Percentiles rank a stretch among this genome's conserved stretches.
These are phyloP conservation scores for Struthidea cinerea DNA, from an alignment of 2,113 vertebrate genomes.

Conservation along the genomic window DNA sequence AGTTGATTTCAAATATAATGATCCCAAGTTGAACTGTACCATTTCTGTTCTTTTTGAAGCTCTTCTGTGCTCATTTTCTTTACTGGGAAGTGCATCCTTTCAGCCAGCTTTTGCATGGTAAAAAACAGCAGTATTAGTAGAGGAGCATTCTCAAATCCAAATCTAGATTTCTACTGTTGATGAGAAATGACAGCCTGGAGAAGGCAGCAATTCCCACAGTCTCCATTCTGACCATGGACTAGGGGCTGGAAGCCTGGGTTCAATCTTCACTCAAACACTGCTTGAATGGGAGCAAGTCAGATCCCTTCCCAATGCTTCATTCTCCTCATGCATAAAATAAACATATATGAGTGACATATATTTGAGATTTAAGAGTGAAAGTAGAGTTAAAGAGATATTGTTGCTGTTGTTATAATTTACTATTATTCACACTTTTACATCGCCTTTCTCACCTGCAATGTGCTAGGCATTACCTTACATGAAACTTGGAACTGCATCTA, in stretches of 20 bases:
- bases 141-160: background rate
- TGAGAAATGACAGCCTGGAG: background rate
- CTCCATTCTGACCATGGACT: background rate
- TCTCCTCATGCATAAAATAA: background rate
- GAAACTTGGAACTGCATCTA: background rate
- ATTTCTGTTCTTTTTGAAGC: background rate
- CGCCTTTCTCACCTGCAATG: background rate
- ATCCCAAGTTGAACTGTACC: background rate
- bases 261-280: background rate
- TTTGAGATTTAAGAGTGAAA: background rate
- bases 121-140: background rate
- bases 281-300: background rate
- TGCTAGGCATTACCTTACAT: background rate
- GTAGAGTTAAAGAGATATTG: background rate
- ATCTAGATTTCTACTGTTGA: background rate
- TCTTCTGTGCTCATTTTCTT: background rate
- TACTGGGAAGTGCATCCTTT: background rate
- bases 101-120: background rate
- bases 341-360: background rate
- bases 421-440: background rate
- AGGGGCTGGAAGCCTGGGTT: background rate
- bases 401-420: background rate
- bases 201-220: background rate
- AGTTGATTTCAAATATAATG: background rate
- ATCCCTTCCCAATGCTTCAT: background rate